These are phyloP conservation scores for Eurosta solidaginis DNA, from an alignment of 1,140 invertebrate species.

Conservation along the genomic window DNA sequence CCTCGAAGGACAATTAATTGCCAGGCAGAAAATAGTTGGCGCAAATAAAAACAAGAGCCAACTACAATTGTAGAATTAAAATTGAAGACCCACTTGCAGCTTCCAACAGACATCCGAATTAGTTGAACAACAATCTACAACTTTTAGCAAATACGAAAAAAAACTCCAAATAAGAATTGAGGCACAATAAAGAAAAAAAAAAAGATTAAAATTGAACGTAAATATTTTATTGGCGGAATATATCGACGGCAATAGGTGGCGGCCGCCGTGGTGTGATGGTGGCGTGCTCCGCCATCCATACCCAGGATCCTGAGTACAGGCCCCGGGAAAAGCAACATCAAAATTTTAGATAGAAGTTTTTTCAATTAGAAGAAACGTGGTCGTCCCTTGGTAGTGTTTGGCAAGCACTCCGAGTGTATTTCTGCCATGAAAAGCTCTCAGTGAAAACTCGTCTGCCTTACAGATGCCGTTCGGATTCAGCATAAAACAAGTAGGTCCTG, in stretches of 20 bases:
- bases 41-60: neutral
- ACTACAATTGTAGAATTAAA: neutral
- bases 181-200: neutral
- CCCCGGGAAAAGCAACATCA: too few relatives aligned
- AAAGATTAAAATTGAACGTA: neutral
- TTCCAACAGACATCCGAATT: neutral
- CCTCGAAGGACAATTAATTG: conserved; percentile 21
- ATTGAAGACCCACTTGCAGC: neutral
- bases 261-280: too few relatives aligned
- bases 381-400: too few relatives aligned
- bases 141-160: neutral
- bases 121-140: neutral
- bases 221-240: neutral
- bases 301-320: too few relatives aligned
- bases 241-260: neutral
- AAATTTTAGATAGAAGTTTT: too few relatives aligned
- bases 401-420: too few relatives aligned
- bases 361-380: too few relatives aligned
- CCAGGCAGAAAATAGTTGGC: neutral
- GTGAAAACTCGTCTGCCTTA: too few relatives aligned
- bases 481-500: too few relatives aligned
- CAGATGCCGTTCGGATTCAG: too few relatives aligned
- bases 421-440: too few relatives aligned
- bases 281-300: too few relatives aligned
- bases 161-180: neutral